phyloP scores from a whole-genome alignment of 2,888 invertebrate genomes.

The Chrysolina oricalcia region DNA sequence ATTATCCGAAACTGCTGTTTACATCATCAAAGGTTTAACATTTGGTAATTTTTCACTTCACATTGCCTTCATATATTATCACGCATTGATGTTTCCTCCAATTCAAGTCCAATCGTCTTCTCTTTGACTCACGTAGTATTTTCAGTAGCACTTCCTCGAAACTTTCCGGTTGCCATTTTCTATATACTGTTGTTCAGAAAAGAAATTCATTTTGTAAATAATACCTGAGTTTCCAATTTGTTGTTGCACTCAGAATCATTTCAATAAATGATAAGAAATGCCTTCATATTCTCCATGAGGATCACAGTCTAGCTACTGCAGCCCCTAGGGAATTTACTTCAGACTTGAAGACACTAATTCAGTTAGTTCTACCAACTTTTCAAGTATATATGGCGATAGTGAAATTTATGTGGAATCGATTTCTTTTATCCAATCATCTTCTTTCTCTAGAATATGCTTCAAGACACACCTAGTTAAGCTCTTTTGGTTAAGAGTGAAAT shows the following conservation, averaged over 20 bases:
- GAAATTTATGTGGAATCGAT: conserved; percentile 11
- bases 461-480: neutral
- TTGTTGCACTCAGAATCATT: neutral
- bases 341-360: conserved; percentile 11
- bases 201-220: too few species aligned
- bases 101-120: too few species aligned
- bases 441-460: conserved; percentile 11
- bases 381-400: conserved; percentile 14
- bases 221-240: neutral
- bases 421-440: conserved; percentile 17
- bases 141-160: neutral
- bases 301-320: neutral
- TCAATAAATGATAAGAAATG: neutral
- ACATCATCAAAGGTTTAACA: too few species aligned
- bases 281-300: neutral
- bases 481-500: neutral
- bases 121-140: too few species aligned
- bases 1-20: too few species aligned
- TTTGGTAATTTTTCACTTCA: too few species aligned
- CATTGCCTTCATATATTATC: too few species aligned
- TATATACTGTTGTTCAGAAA: too few species aligned
- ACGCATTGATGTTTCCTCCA: too few species aligned
- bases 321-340: conserved; percentile 6
- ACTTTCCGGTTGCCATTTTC: neutral
- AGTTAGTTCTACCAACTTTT: neutral